Evolutionary conservation across 2,113 vertebrate genomes (phyloP).

Genomic region (Herpetotheres cachinnans): DNA sequence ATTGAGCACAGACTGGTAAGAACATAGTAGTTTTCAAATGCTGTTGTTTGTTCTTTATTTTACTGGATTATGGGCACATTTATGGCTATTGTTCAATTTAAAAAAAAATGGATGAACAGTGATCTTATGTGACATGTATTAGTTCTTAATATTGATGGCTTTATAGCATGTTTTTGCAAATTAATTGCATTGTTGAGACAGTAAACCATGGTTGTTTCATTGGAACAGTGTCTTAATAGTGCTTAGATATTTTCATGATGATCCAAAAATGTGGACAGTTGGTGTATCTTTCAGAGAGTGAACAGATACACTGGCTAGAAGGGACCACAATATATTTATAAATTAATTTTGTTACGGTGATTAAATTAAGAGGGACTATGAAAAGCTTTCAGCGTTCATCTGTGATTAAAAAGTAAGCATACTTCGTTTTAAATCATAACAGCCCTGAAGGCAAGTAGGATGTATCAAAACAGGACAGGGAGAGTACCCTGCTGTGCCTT

Average conservation of each 20-base stretch:
- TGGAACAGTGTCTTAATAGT: neutral
- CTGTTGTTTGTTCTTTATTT: neutral
- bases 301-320: conserved; percentile 9
- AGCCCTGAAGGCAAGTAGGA: conserved; percentile 38
- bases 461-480: conserved; percentile 52
- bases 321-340: neutral
- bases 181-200: conserved; percentile 11
- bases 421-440: conserved; percentile 62
- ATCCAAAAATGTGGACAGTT: neutral
- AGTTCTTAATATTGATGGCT: neutral
- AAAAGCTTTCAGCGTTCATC: conserved; percentile 54
- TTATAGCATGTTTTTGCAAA: neutral
- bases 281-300: conserved; percentile 8
- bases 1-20: conserved; percentile 86
- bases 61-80: neutral
- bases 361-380: conserved; percentile 62
- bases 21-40: neutral
- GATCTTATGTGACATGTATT: neutral
- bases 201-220: neutral
- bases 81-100: neutral
- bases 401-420: conserved; percentile 67
- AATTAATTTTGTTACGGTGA: conserved; percentile 51
- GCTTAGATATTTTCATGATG: conserved; percentile 14
- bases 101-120: neutral
- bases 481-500: conserved; percentile 58